phyloP scores from a whole-genome alignment of 2,797 vertebrate species.

The Paramormyrops hopkinsi region DNA sequence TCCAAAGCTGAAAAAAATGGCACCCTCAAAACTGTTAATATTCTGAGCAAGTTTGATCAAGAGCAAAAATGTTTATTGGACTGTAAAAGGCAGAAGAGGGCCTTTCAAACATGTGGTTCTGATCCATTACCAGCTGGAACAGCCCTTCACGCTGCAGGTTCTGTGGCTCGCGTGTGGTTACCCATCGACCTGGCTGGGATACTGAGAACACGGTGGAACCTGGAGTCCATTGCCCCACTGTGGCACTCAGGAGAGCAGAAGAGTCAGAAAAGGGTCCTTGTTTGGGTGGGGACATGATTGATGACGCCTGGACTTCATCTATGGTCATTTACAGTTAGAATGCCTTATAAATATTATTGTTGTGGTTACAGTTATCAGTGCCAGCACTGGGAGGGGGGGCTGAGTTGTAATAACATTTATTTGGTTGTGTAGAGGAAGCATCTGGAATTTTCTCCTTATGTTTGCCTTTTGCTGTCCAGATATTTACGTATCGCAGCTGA shows the following conservation, averaged over 20 bases:
- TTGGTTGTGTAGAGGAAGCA: neutral
- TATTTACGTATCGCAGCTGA: neutral
- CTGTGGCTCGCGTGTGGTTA: neutral
- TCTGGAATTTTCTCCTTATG: conserved; percentile 3
- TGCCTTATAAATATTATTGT: conserved; percentile 15
- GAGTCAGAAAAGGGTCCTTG: neutral
- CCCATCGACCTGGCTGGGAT: neutral
- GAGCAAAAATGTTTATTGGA: conserved; percentile 40
- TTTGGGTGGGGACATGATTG: neutral
- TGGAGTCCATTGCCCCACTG: neutral
- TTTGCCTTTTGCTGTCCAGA: neutral
- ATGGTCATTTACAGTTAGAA: neutral
- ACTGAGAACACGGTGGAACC: neutral
- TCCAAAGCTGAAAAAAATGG: neutral
- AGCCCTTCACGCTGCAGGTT: neutral
- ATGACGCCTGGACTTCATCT: neutral
- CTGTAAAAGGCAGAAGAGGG: conserved; percentile 21
- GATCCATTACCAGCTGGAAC: conserved; percentile 15
- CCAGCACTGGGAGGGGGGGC: neutral
- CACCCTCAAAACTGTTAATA: conserved; percentile 23
- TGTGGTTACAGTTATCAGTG: neutral
- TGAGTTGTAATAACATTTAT: conserved; percentile 4
- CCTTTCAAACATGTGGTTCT: conserved; percentile 17
- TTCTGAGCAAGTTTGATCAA: conserved; percentile 24
- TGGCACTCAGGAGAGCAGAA: neutral